These are phyloP conservation scores for Tortrix viridana DNA, from an alignment of 2,888 invertebrate species.

Conservation along the genomic window DNA sequence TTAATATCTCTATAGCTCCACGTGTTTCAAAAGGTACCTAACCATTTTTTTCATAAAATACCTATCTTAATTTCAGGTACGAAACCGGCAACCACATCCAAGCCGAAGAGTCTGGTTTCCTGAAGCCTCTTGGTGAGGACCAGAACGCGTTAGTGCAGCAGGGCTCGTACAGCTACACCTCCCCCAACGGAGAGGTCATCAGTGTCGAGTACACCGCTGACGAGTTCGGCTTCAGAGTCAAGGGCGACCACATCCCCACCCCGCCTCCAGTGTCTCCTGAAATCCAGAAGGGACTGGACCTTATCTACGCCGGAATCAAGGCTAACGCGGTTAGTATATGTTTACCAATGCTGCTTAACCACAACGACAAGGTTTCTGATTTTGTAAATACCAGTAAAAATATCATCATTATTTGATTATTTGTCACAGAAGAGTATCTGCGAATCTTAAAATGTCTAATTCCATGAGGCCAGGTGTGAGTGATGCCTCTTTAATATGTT, in stretches of 20 bases:
- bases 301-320: slow-evolving; percentile 93
- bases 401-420: no score
- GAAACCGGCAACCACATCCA: slow-evolving; percentile 93
- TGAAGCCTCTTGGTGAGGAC: slow-evolving; percentile 87
- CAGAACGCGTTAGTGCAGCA: slow-evolving; percentile 89
- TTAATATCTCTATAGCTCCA: no score
- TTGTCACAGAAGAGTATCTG: no score
- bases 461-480: no score
- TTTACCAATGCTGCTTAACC: no score
- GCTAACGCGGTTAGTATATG: slow-evolving; percentile 67
- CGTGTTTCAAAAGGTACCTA: no score
- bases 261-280: slow-evolving; percentile 92
- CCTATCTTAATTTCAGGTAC: slow-evolving; percentile 80
- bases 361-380: no score
- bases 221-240: slow-evolving; percentile 91
- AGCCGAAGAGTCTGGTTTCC: slow-evolving; percentile 90
- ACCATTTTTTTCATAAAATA: not conserved
- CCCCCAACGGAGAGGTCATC: slow-evolving; percentile 90
- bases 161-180: slow-evolving; percentile 91
- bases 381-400: no score
- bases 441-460: no score
- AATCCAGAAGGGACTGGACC: slow-evolving; percentile 93
- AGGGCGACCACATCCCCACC: slow-evolving; percentile 92
- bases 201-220: slow-evolving; percentile 92
- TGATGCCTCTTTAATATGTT: no score